A percentile compares a stretch with the other conserved stretches of the same genome.
These are phyloP conservation scores for Pterois miles DNA, from an alignment of 2,797 vertebrate species.

Conservation along the genomic window DNA sequence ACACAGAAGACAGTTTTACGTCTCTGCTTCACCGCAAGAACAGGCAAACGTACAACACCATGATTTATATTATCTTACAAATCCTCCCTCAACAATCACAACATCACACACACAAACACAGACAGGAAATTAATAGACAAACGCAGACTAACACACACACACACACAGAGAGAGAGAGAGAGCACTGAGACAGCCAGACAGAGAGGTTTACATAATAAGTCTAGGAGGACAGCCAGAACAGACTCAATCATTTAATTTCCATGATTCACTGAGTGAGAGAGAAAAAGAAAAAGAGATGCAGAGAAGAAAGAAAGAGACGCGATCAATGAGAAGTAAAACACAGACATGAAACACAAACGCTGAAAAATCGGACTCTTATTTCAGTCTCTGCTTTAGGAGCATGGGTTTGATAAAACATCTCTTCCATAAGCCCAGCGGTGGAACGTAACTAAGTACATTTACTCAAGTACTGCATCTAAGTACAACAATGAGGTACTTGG, in stretches of 20 bases:
- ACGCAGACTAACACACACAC: constrained; percentile 1
- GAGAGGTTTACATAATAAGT: constrained; percentile 76
- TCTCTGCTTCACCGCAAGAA: background rate
- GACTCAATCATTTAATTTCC: constrained; percentile 70
- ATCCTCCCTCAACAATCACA: constrained; percentile 1
- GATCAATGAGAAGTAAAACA: constrained; percentile 8
- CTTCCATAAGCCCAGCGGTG: background rate
- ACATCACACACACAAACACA: constrained; percentile 1
- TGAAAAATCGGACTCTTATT: background rate
- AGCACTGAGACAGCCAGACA: constrained; percentile 56
- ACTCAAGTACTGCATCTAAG: background rate
- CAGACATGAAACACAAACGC: background rate
- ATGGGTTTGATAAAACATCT: background rate
- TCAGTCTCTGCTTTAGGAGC: background rate
- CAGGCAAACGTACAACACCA: background rate
- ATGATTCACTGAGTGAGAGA: constrained; percentile 67
- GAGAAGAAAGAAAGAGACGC: background rate
- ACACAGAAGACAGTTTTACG: constrained; percentile 12
- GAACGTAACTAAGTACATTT: background rate
- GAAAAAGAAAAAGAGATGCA: background rate
- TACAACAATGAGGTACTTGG: background rate
- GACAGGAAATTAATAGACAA: constrained; percentile 36
- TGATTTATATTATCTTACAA: background rate
- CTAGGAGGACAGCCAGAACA: constrained; percentile 67
- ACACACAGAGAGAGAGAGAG: background rate